Evolutionary conservation across 2,888 invertebrate species (phyloP), one percentile per base, ranked within the genome.

Genomic region (Crematogaster levior): DNA sequence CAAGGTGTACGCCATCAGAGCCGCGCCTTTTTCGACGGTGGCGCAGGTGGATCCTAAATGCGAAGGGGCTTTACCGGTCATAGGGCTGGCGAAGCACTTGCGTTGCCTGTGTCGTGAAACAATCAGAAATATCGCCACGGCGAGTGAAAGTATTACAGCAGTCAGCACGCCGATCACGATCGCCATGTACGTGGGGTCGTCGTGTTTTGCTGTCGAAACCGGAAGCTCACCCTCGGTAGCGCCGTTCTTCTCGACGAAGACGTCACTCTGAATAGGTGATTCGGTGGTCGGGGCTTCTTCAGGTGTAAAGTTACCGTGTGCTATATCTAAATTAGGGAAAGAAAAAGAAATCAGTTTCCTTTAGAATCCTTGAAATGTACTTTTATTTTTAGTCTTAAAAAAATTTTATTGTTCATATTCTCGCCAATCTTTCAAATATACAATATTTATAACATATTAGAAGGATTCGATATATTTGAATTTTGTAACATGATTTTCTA

Each of bases 161-260:
- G 97, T 97, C 68, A 97, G 94, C 6, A 97, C 96, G n/a, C 97
- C 97, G 56, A 97, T 96, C 75, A 97, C 96, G 85, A 97, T 96
- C n/a, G 97, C 97, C 95, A 97, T 96, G 94, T 97, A 97, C 7
- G 97, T 95, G 1, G 97, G 96, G 91, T 97, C 97, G 87, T 97
- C 97, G 90, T 96, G 96, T 82, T 96, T 96, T 1, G 96, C 96
- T 12, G 96, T 96, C 18, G 96, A 96, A 83, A 97, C 96, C n/a
- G 96, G 96, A 84, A 96, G 95, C 86, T 96, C 96, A 65, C 94
- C 93, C 74, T 92, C 91, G 73, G 88, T 85, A 15, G 90, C 87
- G 70, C 94, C 94, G 84, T 94, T 92, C 86, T 94, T 95, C 63
- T 95, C 93, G 46, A 95, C 94, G 73, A 95, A 93, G 86, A 95